These are phyloP conservation scores for Latrodectus elegans DNA, from an alignment of 2,888 invertebrate genomes.

Conservation along the genomic window DNA sequence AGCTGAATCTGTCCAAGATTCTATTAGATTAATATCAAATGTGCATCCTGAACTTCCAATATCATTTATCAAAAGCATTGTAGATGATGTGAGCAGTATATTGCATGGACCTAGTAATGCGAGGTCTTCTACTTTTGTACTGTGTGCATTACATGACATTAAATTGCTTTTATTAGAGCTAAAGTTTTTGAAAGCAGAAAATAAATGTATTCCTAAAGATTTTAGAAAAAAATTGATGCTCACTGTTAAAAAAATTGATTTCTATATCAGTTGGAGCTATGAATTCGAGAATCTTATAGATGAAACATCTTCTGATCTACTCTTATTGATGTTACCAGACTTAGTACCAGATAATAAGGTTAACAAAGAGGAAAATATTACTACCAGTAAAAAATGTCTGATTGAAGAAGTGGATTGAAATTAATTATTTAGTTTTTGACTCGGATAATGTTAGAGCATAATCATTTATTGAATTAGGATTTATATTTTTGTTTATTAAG, in stretches of 20 bases:
- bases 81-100: constrained; percentile 35
- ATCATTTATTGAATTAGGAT: no score
- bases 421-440: background rate
- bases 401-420: constrained; percentile 54
- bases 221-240: constrained; percentile 29
- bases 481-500: no score
- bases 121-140: constrained; percentile 26
- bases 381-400: constrained; percentile 15
- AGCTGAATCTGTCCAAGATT: constrained; percentile 55
- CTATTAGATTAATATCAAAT: constrained; percentile 33
- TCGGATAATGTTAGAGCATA: background rate
- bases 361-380: background rate
- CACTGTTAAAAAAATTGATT: constrained; percentile 82
- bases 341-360: constrained; percentile 9
- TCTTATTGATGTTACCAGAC: constrained; percentile 48
- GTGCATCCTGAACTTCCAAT: constrained; percentile 9
- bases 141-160: constrained; percentile 56
- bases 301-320: constrained; percentile 39
- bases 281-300: constrained; percentile 10
- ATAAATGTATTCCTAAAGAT: constrained; percentile 9
- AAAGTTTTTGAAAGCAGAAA: constrained; percentile 5
- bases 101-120: constrained; percentile 44
- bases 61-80: constrained; percentile 35
- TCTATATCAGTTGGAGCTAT: constrained; percentile 81
- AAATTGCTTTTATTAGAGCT: constrained; percentile 38